Conservation (phyloP, 2,113 vertebrate species). For the Megaceryle torquata region DNA sequence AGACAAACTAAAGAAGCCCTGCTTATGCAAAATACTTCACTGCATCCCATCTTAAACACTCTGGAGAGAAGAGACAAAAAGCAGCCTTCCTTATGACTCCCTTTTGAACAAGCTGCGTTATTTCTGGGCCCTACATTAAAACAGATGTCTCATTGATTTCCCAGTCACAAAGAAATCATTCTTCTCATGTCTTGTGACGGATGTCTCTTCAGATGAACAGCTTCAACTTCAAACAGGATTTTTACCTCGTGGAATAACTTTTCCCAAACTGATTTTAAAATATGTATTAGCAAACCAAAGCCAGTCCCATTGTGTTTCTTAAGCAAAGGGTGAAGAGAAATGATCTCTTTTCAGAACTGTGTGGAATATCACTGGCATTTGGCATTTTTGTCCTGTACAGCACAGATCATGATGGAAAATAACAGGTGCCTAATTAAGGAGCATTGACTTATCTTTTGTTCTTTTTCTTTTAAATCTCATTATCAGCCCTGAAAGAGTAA, state of each 20-base stretch:
- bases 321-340: background rate
- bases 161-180: conserved; percentile 63
- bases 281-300: conserved; percentile 24
- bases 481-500: conserved; percentile 13
- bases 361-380: background rate
- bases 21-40: background rate
- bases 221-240: conserved; percentile 10
- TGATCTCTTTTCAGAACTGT: background rate
- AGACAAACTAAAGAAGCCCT: background rate
- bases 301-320: background rate
- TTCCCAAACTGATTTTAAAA: conserved; percentile 14
- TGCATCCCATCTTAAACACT: background rate
- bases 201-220: conserved; percentile 49
- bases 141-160: conserved; percentile 66
- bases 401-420: rapidly evolving
- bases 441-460: background rate
- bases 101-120: conserved; percentile 46
- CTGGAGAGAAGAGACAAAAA: conserved; percentile 14
- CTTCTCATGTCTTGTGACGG: conserved; percentile 43
- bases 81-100: background rate
- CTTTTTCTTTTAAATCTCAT: background rate
- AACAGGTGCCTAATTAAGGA: conserved; percentile 31
- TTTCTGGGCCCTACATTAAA: conserved; percentile 51
- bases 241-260: conserved; percentile 52
- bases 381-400: background rate